A percentile compares a stretch with the other conserved stretches of the same genome.
These are phyloP conservation scores for Gallinago solitaria DNA, from an alignment of 2,797 vertebrate genomes.

Conservation along the genomic window DNA sequence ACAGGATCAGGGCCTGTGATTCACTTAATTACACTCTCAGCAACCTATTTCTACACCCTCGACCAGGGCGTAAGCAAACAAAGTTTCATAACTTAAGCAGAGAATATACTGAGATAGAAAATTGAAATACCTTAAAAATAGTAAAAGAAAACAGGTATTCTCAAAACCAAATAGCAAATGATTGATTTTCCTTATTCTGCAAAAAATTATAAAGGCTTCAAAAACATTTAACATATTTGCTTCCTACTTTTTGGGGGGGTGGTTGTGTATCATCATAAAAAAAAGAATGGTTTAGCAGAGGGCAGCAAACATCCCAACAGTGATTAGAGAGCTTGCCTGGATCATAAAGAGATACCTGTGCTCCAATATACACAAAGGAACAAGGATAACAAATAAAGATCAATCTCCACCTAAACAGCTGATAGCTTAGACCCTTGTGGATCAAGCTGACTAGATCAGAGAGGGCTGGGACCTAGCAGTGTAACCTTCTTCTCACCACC, in stretches of 20 bases:
- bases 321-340: not conserved
- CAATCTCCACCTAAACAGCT: not conserved
- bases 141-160: not conserved
- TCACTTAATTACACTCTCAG: conserved; percentile 42
- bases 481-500: not conserved
- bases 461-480: rapidly evolving
- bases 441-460: not conserved
- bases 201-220: not conserved
- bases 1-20: not conserved
- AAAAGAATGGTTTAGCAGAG: not conserved
- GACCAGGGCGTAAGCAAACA: not conserved
- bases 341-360: not conserved
- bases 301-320: not conserved
- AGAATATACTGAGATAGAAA: not conserved
- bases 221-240: not conserved
- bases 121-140: not conserved
- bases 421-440: not conserved
- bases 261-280: not conserved
- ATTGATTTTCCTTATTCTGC: not conserved
- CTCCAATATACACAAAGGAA: not conserved
- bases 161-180: not conserved
- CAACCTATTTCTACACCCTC: conserved; percentile 43
- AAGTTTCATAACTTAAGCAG: not conserved
- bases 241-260: not conserved
- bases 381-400: not conserved